Conservation (phyloP, 2,888 invertebrate species). For the Lysandra bellargus region DNA sequence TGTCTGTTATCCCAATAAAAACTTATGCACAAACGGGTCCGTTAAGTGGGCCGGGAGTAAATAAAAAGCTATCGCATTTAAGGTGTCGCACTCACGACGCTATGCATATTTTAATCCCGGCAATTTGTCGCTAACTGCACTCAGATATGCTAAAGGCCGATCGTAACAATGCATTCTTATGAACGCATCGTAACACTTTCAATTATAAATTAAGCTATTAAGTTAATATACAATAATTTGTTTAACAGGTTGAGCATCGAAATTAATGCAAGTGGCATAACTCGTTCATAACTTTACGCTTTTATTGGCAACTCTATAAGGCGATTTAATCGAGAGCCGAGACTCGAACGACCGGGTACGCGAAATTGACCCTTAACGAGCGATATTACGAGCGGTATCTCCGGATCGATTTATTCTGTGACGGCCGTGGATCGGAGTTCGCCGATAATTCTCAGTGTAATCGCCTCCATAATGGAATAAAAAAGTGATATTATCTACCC, state of each 20-base stretch:
- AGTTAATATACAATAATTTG: slow-evolving; percentile 79
- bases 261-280: slow-evolving; percentile 80
- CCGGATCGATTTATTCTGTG: slow-evolving; percentile 50
- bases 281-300: slow-evolving; percentile 78
- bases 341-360: slow-evolving; percentile 48
- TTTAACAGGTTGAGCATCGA: slow-evolving; percentile 80
- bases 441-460: slow-evolving; percentile 80
- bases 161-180: slow-evolving; percentile 73
- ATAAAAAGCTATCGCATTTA: slow-evolving; percentile 56
- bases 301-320: slow-evolving; percentile 78
- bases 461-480: slow-evolving; percentile 78
- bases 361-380: slow-evolving; percentile 49
- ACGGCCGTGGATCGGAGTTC: slow-evolving; percentile 66
- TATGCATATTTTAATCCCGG: slow-evolving; percentile 51
- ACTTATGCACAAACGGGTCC: slow-evolving; percentile 51
- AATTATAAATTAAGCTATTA: slow-evolving; percentile 81
- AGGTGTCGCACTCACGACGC: slow-evolving; percentile 42
- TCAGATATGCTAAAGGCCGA: slow-evolving; percentile 61
- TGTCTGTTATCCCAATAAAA: slow-evolving; percentile 51
- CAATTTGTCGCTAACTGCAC: slow-evolving; percentile 65
- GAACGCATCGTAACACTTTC: slow-evolving; percentile 71
- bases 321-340: slow-evolving; percentile 74
- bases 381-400: slow-evolving; percentile 45
- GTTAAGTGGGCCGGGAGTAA: slow-evolving; percentile 51
- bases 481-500: slow-evolving; percentile 81